Conservation (phyloP, 2,888 invertebrate genomes). For the Sceliomorpha sp. region DNA sequence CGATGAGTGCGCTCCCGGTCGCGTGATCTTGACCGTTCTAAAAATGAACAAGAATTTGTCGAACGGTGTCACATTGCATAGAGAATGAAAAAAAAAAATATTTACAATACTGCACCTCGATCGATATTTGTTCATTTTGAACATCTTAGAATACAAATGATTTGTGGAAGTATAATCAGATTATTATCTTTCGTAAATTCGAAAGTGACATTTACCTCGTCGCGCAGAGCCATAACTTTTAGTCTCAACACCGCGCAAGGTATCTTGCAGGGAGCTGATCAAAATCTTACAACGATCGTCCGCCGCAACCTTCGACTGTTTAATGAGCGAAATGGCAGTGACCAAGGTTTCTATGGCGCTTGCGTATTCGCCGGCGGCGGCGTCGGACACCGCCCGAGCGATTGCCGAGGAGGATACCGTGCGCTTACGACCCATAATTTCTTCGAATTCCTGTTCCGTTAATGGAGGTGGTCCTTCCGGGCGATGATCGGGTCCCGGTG, state of each 20-base stretch:
- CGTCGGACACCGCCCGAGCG: constrained; percentile 97
- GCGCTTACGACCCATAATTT: constrained; percentile 97
- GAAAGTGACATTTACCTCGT: constrained; percentile 83
- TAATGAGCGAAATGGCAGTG: constrained; percentile 98
- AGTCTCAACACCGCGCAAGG: constrained; percentile 97
- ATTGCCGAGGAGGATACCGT: constrained; percentile 99
- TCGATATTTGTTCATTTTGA: background rate
- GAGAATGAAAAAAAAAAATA: too few relatives aligned
- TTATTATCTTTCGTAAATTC: constrained; percentile 58
- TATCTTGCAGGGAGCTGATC: constrained; percentile 97
- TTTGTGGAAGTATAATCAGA: too few relatives aligned
- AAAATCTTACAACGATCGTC: constrained; percentile 99
- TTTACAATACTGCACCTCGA: too few relatives aligned
- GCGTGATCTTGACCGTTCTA: constrained; percentile 82
- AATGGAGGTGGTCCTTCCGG: constrained; percentile 85
- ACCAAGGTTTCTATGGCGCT: constrained; percentile 99
- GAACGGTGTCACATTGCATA: too few relatives aligned
- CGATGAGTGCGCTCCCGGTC: constrained; percentile 81
- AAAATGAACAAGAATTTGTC: constrained; percentile 40
- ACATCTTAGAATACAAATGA: too few relatives aligned
- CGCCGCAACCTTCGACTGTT: constrained; percentile 96
- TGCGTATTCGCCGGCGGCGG: constrained; percentile 97
- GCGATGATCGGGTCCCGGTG: constrained; percentile 82
- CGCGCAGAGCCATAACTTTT: constrained; percentile 94
- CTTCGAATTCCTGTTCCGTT: constrained; percentile 98